A percentile compares a stretch with the other conserved stretches of the same genome.
These are phyloP conservation scores for Tenthredo distinguenda DNA, from an alignment of 2,888 invertebrate genomes.

Conservation along the genomic window DNA sequence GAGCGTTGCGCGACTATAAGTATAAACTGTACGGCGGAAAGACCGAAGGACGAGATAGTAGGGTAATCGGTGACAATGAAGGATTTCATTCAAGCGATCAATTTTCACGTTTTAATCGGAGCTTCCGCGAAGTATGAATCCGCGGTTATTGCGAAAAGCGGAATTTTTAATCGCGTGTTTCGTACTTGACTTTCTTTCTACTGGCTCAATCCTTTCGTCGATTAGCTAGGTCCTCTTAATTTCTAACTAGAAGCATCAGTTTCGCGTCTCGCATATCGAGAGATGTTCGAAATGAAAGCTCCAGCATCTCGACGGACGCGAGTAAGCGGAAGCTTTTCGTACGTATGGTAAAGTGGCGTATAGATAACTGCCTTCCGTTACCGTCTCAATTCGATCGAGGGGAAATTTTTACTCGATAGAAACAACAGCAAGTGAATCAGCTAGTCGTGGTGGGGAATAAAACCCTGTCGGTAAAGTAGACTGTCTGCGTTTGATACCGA, in stretches of 20 bases:
- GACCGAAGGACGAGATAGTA: conserved; percentile 36
- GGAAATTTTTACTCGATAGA: conserved; percentile 9
- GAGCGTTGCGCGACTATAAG: not conserved
- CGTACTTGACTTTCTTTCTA: not conserved
- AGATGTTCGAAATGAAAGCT: not conserved
- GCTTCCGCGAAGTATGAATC: not conserved
- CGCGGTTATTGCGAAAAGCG: not conserved
- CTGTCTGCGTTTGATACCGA: not conserved
- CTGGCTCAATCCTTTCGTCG: not conserved
- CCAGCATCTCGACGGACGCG: not conserved
- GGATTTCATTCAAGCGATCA: not conserved
- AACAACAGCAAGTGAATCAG: not conserved
- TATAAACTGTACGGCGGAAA: not conserved
- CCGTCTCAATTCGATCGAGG: not conserved
- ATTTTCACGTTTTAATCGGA: not conserved
- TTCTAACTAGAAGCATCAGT: not conserved
- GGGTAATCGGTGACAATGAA: not conserved
- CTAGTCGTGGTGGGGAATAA: not conserved
- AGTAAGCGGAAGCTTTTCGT: conserved; percentile 10
- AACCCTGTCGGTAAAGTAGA: conserved; percentile 11
- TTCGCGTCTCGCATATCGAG: not conserved
- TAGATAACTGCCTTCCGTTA: not conserved
- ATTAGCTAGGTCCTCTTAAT: not conserved
- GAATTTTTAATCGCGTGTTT: not conserved
- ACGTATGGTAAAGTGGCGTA: not conserved